Percentiles rank a stretch among this genome's conserved stretches.
Evolutionary conservation across 2,797 vertebrate species (phyloP).

Genomic region (Sebastes cheni): DNA sequence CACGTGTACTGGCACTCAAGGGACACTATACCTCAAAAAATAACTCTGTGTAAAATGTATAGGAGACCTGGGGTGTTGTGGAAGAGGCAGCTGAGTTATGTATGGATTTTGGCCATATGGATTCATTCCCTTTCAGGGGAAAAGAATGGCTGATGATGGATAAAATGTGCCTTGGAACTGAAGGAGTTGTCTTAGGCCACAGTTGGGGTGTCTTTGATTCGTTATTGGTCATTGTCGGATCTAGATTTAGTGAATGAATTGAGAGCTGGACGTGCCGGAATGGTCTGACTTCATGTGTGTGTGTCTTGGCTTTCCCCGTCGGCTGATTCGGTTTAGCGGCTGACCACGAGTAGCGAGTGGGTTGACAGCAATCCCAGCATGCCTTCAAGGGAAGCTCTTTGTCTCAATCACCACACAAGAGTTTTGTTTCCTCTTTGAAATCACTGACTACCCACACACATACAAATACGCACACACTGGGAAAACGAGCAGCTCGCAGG

Average conservation of each 20-base stretch:
- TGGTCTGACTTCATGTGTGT: background rate
- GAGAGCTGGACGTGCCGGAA: conserved; percentile 26
- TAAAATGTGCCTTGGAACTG: conserved; percentile 20
- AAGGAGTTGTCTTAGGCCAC: conserved; percentile 16
- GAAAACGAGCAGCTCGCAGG: conserved; percentile 43
- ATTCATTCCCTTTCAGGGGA: conserved; percentile 19
- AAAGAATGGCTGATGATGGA: conserved; percentile 13
- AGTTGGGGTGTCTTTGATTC: conserved; percentile 22
- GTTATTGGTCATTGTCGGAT: conserved; percentile 25
- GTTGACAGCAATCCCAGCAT: conserved; percentile 53
- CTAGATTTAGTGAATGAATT: conserved; percentile 20
- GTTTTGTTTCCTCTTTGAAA: conserved; percentile 66
- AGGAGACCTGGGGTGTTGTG: conserved; percentile 25
- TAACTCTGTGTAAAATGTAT: conserved; percentile 7
- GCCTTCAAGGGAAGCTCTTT: conserved; percentile 56
- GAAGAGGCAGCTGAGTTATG: conserved; percentile 15
- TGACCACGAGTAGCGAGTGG: conserved; percentile 46
- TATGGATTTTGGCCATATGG: conserved; percentile 27
- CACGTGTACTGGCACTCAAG: conserved; percentile 18
- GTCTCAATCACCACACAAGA: conserved; percentile 55
- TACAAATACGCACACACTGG: conserved; percentile 29
- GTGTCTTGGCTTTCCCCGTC: conserved; percentile 42
- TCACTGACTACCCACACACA: conserved; percentile 32
- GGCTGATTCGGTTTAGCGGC: conserved; percentile 43
- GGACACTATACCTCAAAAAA: conserved; percentile 1